phyloP scores from a whole-genome alignment of 2,113 vertebrate species.

The Acanthisitta chloris region DNA sequence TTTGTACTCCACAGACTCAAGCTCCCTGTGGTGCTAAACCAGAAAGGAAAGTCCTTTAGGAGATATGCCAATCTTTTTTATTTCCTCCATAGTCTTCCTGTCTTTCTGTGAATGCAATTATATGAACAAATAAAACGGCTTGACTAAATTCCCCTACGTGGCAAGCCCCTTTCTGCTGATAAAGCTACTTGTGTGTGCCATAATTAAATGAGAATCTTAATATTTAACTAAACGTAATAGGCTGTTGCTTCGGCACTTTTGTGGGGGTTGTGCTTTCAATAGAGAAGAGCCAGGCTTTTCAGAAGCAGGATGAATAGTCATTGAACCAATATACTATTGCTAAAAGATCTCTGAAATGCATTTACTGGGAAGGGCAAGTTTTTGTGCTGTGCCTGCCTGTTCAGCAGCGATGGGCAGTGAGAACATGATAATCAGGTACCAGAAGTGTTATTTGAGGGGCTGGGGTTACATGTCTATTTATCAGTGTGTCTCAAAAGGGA shows the following conservation, averaged over 20 bases:
- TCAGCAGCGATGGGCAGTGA: not conserved
- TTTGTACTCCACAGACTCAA: constrained; percentile 63
- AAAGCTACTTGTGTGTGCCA: constrained; percentile 75
- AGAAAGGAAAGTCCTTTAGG: constrained; percentile 69
- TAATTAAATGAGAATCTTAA: constrained; percentile 80
- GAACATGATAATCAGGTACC: not conserved
- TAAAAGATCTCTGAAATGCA: not conserved
- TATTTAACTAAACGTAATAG: constrained; percentile 78
- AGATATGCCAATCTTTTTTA: constrained; percentile 70
- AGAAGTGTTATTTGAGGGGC: not conserved
- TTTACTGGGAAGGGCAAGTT: not conserved
- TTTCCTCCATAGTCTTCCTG: constrained; percentile 59
- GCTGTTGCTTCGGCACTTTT: constrained; percentile 61
- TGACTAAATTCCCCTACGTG: constrained; percentile 69
- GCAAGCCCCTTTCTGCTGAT: constrained; percentile 77
- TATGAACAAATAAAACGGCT: constrained; percentile 77
- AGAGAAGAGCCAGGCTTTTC: constrained; percentile 44
- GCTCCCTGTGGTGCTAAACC: constrained; percentile 63
- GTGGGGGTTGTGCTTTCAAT: constrained; percentile 45
- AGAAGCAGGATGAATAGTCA: not conserved
- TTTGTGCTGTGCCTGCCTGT: not conserved
- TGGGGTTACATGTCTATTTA: not conserved
- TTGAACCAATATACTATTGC: not conserved
- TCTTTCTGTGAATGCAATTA: constrained; percentile 80
- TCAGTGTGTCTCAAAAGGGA: not conserved